These are phyloP conservation scores for Python bivittatus DNA, from an alignment of 2,113 vertebrate species.

Conservation along the genomic window DNA sequence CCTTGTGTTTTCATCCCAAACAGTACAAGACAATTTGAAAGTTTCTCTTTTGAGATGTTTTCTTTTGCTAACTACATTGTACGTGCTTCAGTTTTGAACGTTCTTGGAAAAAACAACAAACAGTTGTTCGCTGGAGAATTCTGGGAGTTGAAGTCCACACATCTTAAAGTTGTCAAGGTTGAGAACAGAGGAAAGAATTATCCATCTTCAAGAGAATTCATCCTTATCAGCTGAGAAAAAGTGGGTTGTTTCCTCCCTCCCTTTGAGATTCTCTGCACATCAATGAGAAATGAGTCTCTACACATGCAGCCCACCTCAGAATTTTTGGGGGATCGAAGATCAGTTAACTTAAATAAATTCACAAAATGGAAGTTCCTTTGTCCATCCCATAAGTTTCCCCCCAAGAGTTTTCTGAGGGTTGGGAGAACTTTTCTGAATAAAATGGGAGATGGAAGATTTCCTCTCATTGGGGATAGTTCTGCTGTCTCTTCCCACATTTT, in stretches of 20 bases:
- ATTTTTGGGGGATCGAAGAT: too few relatives aligned
- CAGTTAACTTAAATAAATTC: background rate
- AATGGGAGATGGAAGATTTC: background rate
- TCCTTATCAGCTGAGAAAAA: background rate
- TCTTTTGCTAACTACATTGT: constrained; percentile 52
- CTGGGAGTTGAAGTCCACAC: too few relatives aligned
- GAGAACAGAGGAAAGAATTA: too few relatives aligned
- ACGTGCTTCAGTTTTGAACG: background rate
- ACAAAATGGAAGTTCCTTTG: background rate
- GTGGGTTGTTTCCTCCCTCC: too few relatives aligned
- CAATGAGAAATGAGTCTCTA: too few relatives aligned
- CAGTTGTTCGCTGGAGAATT: too few relatives aligned
- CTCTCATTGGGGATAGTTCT: too few relatives aligned
- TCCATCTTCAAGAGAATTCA: background rate
- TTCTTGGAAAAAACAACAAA: too few relatives aligned
- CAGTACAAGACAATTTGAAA: constrained; percentile 52
- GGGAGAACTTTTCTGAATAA: background rate
- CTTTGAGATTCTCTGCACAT: too few relatives aligned
- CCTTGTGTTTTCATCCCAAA: constrained; percentile 60
- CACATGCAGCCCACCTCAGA: too few relatives aligned
- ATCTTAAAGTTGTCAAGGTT: too few relatives aligned
- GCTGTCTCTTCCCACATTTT: background rate
- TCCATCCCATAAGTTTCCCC: background rate
- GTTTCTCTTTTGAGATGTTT: constrained; percentile 61
- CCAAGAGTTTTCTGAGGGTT: background rate